Conservation (phyloP, 2,888 invertebrate species). For the Catocala nupta region DNA sequence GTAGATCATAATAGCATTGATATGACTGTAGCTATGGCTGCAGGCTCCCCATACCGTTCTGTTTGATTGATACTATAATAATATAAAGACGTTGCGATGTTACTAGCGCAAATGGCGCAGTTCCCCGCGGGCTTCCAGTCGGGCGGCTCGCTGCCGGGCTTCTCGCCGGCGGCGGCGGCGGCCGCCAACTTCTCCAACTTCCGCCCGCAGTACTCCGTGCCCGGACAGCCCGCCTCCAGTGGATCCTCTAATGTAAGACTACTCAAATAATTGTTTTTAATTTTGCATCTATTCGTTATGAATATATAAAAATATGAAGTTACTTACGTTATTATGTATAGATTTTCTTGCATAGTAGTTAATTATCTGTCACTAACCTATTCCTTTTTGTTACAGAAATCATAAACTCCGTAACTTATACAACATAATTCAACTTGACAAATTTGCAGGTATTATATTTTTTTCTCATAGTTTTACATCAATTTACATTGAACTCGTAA, state of each 20-base stretch:
- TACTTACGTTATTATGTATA: too few relatives aligned
- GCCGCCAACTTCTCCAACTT: conserved; percentile 96
- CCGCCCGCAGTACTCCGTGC: conserved; percentile 93
- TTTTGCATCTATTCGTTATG: too few relatives aligned
- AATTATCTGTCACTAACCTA: conserved; percentile 4
- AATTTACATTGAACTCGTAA: conserved; percentile 40
- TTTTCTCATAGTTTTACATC: conserved; percentile 41
- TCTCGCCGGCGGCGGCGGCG: conserved; percentile 89
- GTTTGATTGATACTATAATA: conserved; percentile 12
- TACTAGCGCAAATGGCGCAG: conserved; percentile 92
- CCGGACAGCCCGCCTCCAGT: conserved; percentile 81
- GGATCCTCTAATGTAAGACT: conserved; percentile 74
- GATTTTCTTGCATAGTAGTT: too few relatives aligned
- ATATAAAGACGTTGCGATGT: conserved; percentile 35
- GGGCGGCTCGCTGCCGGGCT: conserved; percentile 90
- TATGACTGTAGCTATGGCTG: not conserved
- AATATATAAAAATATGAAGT: too few relatives aligned
- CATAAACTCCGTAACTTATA: conserved; percentile 77
- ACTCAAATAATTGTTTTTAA: too few relatives aligned
- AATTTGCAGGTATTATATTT: conserved; percentile 70
- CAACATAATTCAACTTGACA: conserved; percentile 68
- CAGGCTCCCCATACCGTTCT: conserved; percentile 1
- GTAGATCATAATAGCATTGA: too few relatives aligned
- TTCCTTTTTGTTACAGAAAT: conserved; percentile 74
- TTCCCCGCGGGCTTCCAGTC: conserved; percentile 94